Evolutionary conservation across 30 jellyfish, hydroid and myxozoan species (phyloP).

Genomic region (Aurelia sp.): DNA sequence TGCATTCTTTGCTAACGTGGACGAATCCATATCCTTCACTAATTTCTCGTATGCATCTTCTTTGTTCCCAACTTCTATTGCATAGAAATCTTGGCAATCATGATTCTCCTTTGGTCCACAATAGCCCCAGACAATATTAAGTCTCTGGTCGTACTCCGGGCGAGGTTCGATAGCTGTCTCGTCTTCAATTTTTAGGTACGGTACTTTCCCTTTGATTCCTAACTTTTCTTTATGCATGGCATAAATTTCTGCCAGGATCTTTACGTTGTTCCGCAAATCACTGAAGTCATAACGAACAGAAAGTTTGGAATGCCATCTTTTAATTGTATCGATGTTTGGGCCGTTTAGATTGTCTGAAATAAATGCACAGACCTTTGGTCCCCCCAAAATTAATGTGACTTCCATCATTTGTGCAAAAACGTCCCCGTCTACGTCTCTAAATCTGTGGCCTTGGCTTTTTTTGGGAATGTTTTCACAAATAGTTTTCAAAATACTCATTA

Average conservation of each 20-base stretch:
- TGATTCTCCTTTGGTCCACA: conserved; percentile 49
- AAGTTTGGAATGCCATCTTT: conserved; percentile 41
- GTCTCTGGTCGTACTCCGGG: conserved; percentile 47
- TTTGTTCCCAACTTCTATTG: conserved; percentile 23
- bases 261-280: conserved; percentile 4
- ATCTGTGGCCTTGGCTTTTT: conserved; percentile 25
- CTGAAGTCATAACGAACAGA: conserved; percentile 28
- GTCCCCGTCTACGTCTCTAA: conserved; percentile 27
- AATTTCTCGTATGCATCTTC: conserved; percentile 45
- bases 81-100: conserved; percentile 34
- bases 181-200: conserved; percentile 34
- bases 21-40: conserved; percentile 20
- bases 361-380: conserved; percentile 43
- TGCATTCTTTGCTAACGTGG: conserved; percentile 48
- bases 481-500: conserved; percentile 11
- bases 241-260: conserved; percentile 27
- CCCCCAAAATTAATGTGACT: conserved; percentile 24
- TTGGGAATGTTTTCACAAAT: neutral
- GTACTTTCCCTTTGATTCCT: conserved; percentile 13
- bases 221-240: conserved; percentile 12
- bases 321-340: conserved; percentile 46
- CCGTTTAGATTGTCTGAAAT: conserved; percentile 50
- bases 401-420: conserved; percentile 37
- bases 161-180: conserved; percentile 59
- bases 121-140: conserved; percentile 45